Percentiles rank a stretch among this genome's conserved stretches.
phyloP scores from a whole-genome alignment of 2,797 vertebrate genomes.

The Rhincodon typus region DNA sequence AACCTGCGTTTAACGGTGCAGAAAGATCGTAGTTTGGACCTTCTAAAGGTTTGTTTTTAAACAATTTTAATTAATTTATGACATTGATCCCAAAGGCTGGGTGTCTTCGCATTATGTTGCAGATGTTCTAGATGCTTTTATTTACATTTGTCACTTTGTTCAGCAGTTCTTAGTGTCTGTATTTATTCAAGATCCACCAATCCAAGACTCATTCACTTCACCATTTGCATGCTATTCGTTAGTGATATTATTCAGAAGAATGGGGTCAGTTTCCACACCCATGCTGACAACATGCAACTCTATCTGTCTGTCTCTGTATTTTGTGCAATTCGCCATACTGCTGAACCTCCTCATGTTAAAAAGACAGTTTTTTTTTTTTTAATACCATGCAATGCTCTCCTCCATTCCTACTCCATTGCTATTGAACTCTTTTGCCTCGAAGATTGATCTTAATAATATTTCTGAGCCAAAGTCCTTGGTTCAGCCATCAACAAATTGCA shows the following conservation, averaged over 20 bases:
- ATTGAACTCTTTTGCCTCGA: too few relatives aligned
- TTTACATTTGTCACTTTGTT: neutral
- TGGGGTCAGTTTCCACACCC: neutral
- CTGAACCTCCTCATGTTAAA: neutral
- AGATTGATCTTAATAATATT: neutral
- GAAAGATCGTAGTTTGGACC: conserved; percentile 83
- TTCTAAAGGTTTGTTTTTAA: conserved; percentile 73
- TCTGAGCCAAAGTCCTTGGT: neutral
- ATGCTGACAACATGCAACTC: neutral
- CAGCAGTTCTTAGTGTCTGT: neutral
- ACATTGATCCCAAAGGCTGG: neutral
- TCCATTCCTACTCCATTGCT: neutral
- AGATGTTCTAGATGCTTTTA: neutral
- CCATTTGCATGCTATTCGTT: neutral
- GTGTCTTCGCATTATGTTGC: neutral
- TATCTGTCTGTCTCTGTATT: neutral
- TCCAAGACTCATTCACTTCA: neutral
- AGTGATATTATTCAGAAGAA: neutral
- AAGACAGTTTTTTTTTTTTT: neutral
- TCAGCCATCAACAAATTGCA: neutral
- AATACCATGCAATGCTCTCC: neutral
- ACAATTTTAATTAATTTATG: neutral
- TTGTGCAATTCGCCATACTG: neutral
- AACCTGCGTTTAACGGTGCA: conserved; percentile 83
- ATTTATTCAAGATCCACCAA: neutral